These are phyloP conservation scores for Tortricodes alternella DNA, from an alignment of 2,888 invertebrate genomes.

Conservation along the genomic window DNA sequence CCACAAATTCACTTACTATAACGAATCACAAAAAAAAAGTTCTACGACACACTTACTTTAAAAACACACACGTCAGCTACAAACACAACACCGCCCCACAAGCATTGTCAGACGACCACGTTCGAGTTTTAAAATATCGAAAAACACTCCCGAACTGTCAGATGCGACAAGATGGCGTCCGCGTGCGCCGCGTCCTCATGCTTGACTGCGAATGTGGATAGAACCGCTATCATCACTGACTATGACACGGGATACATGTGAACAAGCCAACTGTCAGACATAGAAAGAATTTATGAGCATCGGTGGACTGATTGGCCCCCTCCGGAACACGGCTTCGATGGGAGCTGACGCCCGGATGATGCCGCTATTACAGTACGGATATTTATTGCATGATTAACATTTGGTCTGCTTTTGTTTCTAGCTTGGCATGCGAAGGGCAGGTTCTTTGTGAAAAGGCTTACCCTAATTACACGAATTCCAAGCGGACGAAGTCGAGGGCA, in stretches of 20 bases:
- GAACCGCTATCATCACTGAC: constrained; percentile 46
- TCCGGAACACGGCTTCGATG: constrained; percentile 63
- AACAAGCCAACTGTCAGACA: constrained; percentile 69
- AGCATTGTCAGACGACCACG: constrained; percentile 31
- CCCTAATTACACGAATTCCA: too few species aligned
- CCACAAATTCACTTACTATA: constrained; percentile 34
- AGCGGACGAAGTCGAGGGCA: too few species aligned
- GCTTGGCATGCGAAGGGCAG: not conserved
- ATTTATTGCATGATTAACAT: not conserved
- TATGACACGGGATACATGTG: constrained; percentile 64
- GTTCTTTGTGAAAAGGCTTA: too few species aligned
- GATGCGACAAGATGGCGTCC: constrained; percentile 51
- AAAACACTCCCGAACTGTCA: constrained; percentile 36
- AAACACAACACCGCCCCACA: constrained; percentile 31
- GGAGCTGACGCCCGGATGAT: constrained; percentile 33
- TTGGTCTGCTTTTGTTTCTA: not conserved
- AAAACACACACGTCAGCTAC: constrained; percentile 27
- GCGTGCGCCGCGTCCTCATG: constrained; percentile 68
- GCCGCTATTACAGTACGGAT: not conserved
- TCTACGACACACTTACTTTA: constrained; percentile 28
- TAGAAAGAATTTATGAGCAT: constrained; percentile 79
- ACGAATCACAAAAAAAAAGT: constrained; percentile 33
- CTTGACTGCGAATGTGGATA: constrained; percentile 59
- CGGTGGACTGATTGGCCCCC: constrained; percentile 54
- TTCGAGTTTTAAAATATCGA: constrained; percentile 22